phyloP scores from a whole-genome alignment of 2,888 invertebrate genomes.

The Brassicogethes aeneus region DNA sequence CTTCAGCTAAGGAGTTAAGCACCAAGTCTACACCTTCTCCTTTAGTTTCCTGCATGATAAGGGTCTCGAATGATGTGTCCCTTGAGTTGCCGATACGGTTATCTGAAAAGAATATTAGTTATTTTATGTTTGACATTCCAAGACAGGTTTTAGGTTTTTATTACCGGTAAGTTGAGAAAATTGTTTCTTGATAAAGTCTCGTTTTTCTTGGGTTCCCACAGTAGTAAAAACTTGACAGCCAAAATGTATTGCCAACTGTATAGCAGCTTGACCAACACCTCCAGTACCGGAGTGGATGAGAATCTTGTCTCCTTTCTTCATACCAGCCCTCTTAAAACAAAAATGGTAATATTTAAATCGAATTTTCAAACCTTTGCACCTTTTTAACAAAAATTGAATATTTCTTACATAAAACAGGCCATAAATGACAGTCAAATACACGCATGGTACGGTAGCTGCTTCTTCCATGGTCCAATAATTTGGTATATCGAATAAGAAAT shows the following conservation, averaged over 20 bases:
- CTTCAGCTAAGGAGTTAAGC: constrained; percentile 85
- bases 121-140: background rate
- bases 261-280: constrained; percentile 73
- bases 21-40: constrained; percentile 88
- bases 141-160: constrained; percentile 1
- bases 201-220: constrained; percentile 57
- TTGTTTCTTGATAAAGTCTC: constrained; percentile 49
- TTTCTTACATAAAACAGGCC: constrained; percentile 24
- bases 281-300: constrained; percentile 56
- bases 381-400: too few species aligned
- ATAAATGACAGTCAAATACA: constrained; percentile 43
- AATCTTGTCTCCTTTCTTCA: constrained; percentile 37
- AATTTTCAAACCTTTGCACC: background rate
- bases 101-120: constrained; percentile 13
- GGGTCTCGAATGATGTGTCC: constrained; percentile 76
- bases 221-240: constrained; percentile 63
- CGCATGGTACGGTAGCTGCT: constrained; percentile 52
- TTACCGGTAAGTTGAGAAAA: constrained; percentile 40
- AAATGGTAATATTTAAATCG: constrained; percentile 2
- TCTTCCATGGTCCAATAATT: constrained; percentile 47
- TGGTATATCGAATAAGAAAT: constrained; percentile 45
- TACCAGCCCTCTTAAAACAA: constrained; percentile 26
- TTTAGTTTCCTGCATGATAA: constrained; percentile 69
- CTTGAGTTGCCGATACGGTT: constrained; percentile 52
- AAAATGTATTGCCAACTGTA: constrained; percentile 55